Base-by-base conservation (phyloP, 1,140 invertebrate species). In the Heliothis subflexa region DNA sequence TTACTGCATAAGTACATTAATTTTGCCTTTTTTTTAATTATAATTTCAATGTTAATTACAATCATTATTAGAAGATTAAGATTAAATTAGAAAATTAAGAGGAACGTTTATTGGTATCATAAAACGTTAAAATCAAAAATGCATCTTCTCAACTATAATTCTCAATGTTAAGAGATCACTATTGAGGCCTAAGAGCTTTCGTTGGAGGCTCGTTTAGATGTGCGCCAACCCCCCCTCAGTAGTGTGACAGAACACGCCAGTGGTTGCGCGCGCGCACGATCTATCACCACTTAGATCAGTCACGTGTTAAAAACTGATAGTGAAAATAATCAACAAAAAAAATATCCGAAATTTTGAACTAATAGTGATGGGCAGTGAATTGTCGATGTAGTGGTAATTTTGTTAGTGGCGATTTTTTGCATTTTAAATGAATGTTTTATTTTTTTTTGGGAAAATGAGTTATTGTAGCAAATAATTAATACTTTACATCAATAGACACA, bases 221-320 rank as follows among this genome's bases (percentile, higher is more conserved):
- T 7, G 18, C 62, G 62, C 62, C 49, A 66, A 66, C 66, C 57
- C 57, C 25, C 47, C 47, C 47, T 12, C 13, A 13, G 21, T 50
- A 70, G 45, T 68, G 64, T 28, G 66, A 70, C 66, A 70, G 40
- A 49, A 13, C 66, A 52, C 18, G 47, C n/a, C 40, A n/a, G 62
- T 14, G 62, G 21, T 25, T 0, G 64, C 66, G 66, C 66, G 64
- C 64, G 64, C 64, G 47, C 66, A 25, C 57, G 57, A 55, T 64
- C 62, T 66, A 66, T 66, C 62, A 66, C 45, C 40, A 64, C 61
- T 66, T 66, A 66, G 62, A 66, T 66, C 62, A 66, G 16, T 40
- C 14, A 18, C 40, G 33, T 18, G 16, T 21, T 40, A 16, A 33
- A 40, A 66, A 70, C 47, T 70, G 66, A 70, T 25, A 70, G 66